Conservation (phyloP, 2,888 invertebrate genomes). For the Augochlorella aurata region DNA sequence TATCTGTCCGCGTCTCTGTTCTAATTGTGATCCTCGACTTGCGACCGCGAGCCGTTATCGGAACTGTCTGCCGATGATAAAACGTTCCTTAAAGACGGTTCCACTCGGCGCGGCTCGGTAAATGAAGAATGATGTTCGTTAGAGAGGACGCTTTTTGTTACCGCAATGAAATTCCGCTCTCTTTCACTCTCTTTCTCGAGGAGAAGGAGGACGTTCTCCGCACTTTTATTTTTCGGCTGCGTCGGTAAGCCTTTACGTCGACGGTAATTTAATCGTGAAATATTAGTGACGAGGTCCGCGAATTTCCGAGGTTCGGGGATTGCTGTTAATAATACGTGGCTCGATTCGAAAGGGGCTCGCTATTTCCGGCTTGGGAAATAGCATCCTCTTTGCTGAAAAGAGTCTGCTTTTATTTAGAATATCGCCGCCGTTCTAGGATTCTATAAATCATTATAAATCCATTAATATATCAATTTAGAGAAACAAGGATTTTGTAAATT, state of each 20-base stretch:
- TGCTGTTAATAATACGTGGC: too few species aligned
- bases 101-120: neutral
- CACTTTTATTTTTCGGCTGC: neutral
- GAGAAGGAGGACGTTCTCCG: neutral
- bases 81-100: neutral
- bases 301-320: neutral
- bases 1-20: too few species aligned
- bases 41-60: neutral
- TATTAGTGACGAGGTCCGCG: neutral
- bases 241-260: neutral
- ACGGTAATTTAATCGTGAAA: neutral
- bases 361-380: too few species aligned
- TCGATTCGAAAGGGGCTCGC: too few species aligned
- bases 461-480: too few species aligned
- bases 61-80: conserved; percentile 5
- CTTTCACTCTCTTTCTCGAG: too few species aligned
- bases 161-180: neutral
- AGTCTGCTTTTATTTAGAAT: too few species aligned
- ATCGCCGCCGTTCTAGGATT: too few species aligned
- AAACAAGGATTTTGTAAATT: too few species aligned
- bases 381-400: too few species aligned
- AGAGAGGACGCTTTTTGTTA: neutral
- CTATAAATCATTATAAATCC: too few species aligned
- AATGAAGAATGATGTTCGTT: conserved; percentile 5
- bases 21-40: neutral